Conservation (phyloP, 2,888 invertebrate species). For the Erebia ligea region DNA sequence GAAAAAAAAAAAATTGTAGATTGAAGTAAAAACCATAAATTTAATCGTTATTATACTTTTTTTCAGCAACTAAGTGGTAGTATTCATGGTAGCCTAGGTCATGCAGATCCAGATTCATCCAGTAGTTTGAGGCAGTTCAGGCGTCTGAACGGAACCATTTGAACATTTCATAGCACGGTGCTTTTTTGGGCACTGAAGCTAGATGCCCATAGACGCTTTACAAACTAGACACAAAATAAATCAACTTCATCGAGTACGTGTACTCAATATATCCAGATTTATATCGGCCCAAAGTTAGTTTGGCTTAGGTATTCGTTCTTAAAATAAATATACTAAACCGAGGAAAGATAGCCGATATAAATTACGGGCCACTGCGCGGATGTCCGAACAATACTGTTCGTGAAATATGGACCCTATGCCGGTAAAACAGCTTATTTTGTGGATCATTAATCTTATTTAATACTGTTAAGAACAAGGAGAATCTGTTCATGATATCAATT, state of each 20-base stretch:
- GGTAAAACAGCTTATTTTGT: slow-evolving; percentile 34
- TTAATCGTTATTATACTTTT: too few relatives aligned
- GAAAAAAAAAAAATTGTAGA: too few relatives aligned
- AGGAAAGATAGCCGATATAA: slow-evolving; percentile 29
- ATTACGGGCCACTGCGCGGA: slow-evolving; percentile 29
- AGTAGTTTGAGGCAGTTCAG: too few relatives aligned
- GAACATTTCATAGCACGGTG: too few relatives aligned
- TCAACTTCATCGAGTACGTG: slow-evolving; percentile 6
- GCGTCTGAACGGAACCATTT: too few relatives aligned
- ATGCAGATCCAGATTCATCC: too few relatives aligned
- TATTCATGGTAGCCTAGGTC: too few relatives aligned
- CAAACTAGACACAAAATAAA: not conserved
- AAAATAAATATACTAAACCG: slow-evolving; percentile 28
- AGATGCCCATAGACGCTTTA: not conserved
- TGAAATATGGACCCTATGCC: slow-evolving; percentile 36
- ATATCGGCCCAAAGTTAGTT: slow-evolving; percentile 9
- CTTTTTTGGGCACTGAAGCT: too few relatives aligned
- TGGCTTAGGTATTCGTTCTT: slow-evolving; percentile 19
- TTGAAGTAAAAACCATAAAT: too few relatives aligned
- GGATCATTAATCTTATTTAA: slow-evolving; percentile 30
- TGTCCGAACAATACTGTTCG: slow-evolving; percentile 38
- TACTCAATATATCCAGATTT: slow-evolving; percentile 2
- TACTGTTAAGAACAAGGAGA: slow-evolving; percentile 28
- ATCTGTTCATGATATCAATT: slow-evolving; percentile 19
- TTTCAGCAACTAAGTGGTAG: too few relatives aligned